These are phyloP conservation scores for Dynastes tityus DNA, from an alignment of 2,888 invertebrate species.

Conservation along the genomic window DNA sequence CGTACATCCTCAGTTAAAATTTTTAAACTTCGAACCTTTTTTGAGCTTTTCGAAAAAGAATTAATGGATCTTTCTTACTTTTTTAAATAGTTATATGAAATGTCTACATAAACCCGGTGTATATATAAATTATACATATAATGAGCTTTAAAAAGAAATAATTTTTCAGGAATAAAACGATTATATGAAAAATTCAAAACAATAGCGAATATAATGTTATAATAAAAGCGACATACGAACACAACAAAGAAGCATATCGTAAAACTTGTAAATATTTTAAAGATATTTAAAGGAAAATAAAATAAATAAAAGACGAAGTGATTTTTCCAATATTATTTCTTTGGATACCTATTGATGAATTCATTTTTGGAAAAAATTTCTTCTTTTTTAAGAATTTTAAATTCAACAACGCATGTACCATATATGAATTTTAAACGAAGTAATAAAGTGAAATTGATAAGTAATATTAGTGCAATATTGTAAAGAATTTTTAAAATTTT, in stretches of 20 bases:
- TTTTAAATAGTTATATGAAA: neutral
- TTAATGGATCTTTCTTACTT: neutral
- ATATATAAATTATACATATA: conserved; percentile 24
- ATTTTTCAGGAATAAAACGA: conserved; percentile 41
- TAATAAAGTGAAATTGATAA: conserved; percentile 11
- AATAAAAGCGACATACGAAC: neutral
- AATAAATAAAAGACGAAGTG: conserved; percentile 20
- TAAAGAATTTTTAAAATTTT: conserved; percentile 49
- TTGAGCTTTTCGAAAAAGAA: neutral
- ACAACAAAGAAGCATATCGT: conserved; percentile 49
- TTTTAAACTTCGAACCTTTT: neutral
- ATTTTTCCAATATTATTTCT: conserved; percentile 14
- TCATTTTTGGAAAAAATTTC: neutral
- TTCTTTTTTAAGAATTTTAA: conserved; percentile 39
- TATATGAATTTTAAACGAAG: neutral
- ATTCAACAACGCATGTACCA: conserved; percentile 21
- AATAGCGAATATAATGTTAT: conserved; percentile 13
- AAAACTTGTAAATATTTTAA: conserved; percentile 50
- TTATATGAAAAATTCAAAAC: conserved; percentile 39
- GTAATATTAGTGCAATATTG: conserved; percentile 66
- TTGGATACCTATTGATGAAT: conserved; percentile 2
- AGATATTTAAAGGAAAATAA: conserved; percentile 36
- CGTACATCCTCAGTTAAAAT: too few relatives aligned
- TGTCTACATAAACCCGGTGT: conserved; percentile 6
- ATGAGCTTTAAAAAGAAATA: conserved; percentile 44